Conservation (phyloP, 2,888 invertebrate genomes). For the Rugalucina vietnamica region DNA sequence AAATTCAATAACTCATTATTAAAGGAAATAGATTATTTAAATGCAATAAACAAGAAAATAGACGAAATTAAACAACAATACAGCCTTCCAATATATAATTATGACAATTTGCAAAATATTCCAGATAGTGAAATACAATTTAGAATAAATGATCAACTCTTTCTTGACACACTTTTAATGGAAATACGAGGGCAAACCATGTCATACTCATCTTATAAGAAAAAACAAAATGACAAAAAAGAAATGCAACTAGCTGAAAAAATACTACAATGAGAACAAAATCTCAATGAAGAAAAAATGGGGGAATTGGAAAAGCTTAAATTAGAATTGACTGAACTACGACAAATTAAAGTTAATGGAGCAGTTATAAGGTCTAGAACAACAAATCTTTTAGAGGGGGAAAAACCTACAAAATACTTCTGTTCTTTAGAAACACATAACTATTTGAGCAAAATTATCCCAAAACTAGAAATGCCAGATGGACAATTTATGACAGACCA, state of each 20-base stretch:
- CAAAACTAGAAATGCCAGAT: background rate
- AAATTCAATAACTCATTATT: constrained; percentile 15
- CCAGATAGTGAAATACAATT: constrained; percentile 19
- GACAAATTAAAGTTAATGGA: background rate
- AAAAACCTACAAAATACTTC: background rate
- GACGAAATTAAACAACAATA: constrained; percentile 19
- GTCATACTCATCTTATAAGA: constrained; percentile 16
- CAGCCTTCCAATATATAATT: background rate
- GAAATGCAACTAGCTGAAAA: background rate
- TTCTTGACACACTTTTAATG: constrained; percentile 31
- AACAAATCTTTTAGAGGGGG: background rate
- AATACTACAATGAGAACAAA: background rate
- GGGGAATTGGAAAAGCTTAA: background rate
- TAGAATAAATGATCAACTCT: constrained; percentile 21
- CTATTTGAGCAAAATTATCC: background rate
- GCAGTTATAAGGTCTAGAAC: background rate
- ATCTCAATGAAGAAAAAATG: background rate
- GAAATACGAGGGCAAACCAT: constrained; percentile 16
- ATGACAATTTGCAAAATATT: background rate
- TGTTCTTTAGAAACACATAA: background rate
- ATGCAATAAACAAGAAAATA: constrained; percentile 15
- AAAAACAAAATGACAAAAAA: constrained; percentile 2
- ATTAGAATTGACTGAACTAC: background rate
- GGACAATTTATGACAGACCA: background rate
- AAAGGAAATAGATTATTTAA: background rate